Base-by-base conservation (phyloP, 2,797 vertebrate species). In the Tympanoctomys barrerae region DNA sequence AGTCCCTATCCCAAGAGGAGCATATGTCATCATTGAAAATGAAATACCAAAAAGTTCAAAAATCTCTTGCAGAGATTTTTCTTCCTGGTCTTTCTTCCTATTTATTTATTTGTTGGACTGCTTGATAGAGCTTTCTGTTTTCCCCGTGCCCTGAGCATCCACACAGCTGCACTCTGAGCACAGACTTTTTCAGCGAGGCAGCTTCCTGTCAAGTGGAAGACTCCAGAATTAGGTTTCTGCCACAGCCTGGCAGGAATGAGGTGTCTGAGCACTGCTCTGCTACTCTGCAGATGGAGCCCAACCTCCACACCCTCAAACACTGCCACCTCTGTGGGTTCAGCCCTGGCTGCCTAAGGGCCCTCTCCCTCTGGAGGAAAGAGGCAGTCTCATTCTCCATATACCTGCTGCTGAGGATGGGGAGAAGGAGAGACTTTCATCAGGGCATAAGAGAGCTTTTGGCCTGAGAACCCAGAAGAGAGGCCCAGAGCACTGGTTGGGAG, bases 61-160 rank as follows among this genome's bases (percentile, higher is more conserved):
- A 91, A 54, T 80, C 52, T 84, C 59, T 83, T 71, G 4, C 13
- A 62, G 22, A 46, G 14, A 3, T 14, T 90, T 91, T 78, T 73
- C 28, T 33, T 83, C 59, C 82, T 86, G n/a, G 59, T 57, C 7
- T 87, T 68, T 61, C 26, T 4, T 16, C 54, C 73, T 46, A 16
- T n/a, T n/a, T 68, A n/a, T 1, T 18, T 77, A 70, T 46, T 9
- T 49, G 11, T 46, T 87, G 8, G 28, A 70, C 49, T 46, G 62
- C 64, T 33, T 94, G 83, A 82, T 24, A 49, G 31, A 96, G 66
- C 52, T 94, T 94, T 89, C 93, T 95, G 90, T 77, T 90, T 66
- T 33, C 78, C 73, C 59, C 52, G 24, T 0, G 8, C 90, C 66
- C 39, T 18, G 4, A 88, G 36, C 2, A 0, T 87, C 73, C 90